Base-by-base conservation (phyloP, 2,113 vertebrate species). In the Forbesichthys agassizii region DNA sequence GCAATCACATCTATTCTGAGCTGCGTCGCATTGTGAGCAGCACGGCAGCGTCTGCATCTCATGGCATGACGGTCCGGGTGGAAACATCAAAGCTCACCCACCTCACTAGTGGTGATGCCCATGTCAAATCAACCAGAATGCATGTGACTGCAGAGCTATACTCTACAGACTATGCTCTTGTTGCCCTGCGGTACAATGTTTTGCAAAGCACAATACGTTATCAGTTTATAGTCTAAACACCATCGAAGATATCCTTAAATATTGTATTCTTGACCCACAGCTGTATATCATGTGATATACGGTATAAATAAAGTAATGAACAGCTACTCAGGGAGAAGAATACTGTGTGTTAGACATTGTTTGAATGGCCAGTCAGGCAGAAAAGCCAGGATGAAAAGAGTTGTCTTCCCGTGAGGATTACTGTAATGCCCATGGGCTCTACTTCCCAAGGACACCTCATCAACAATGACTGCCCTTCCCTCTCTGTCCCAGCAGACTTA, bases 401-500 rank as follows among this genome's bases (percentile, higher is more conserved):
- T 51, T 65, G 3, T 72, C 69, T 58, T n/a, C 61, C 1, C 49
- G 66, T 0, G 54, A 69, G 59, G 68, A 82, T 88, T 73, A 27
- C 27, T 27, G 27, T 27, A 48, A 79, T 85, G 49, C 52, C 64
- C 42, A n/a, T 20, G 49, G 65, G 77, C 69, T 84, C 62, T 52
- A 11, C 20, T 20, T 83, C 63, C 84, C 83, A 83, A 87, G 86
- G 80, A 80, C 84, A 77, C 60, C 72, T 74, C 78, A 64, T 13
- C 16, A 47, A 65, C 20, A 3, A 56, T 66, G 61, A 73, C 69
- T 74, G 53, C 69, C 62, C 18, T 57, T 71, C 54, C 48, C 52
- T 51, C 11, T 69, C 51, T 75, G 64, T 63, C 48, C 54, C 61
- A 51, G 65, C 59, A 49, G 20, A 27, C 27, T 27, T 27, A 27